These are phyloP conservation scores for Spea hammondii DNA, from an alignment of 2,797 vertebrate species.

Conservation along the genomic window DNA sequence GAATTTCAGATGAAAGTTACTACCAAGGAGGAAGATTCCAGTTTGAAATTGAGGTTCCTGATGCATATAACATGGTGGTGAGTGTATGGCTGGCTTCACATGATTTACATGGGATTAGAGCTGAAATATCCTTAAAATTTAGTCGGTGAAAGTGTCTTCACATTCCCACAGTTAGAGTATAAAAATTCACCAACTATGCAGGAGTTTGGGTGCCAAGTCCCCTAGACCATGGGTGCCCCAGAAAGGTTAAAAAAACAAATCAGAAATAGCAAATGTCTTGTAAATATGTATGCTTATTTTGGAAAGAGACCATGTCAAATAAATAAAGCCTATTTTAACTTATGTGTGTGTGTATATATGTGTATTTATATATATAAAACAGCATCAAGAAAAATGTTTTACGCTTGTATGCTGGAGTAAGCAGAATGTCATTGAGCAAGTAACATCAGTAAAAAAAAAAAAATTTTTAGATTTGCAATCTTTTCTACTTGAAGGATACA, in stretches of 20 bases:
- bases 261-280: constrained; percentile 40
- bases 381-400: too few relatives aligned
- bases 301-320: constrained; percentile 16
- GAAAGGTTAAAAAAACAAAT: constrained; percentile 42
- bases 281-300: constrained; percentile 13
- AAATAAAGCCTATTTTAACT: background rate
- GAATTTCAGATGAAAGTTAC: constrained; percentile 90
- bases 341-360: too few relatives aligned
- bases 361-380: too few relatives aligned
- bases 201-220: background rate
- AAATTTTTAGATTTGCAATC: too few relatives aligned
- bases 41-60: constrained; percentile 90
- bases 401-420: too few relatives aligned
- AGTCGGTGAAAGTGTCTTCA: background rate
- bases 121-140: background rate
- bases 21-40: constrained; percentile 93
- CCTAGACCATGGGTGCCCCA: background rate
- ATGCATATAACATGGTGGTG: constrained; percentile 99
- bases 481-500: too few relatives aligned
- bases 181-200: constrained; percentile 10
- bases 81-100: constrained; percentile 65
- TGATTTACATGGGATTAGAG: background rate
- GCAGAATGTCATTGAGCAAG: too few relatives aligned
- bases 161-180: constrained; percentile 22
- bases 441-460: too few relatives aligned